phyloP scores from a whole-genome alignment of 2,888 invertebrate species.

The Scelioninae gen. 1 region DNA sequence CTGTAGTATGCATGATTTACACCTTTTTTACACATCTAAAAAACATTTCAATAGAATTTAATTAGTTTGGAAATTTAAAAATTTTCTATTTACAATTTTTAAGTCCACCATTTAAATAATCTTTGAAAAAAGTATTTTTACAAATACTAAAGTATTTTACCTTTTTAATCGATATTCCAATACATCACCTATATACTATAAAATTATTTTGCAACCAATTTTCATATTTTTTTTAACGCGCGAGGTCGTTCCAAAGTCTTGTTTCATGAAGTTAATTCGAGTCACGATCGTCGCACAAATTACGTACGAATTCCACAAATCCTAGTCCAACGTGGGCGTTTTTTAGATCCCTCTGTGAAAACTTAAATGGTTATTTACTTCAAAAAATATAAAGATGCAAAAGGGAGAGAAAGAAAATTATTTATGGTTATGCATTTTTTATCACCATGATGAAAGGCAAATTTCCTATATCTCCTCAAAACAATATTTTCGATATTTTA shows the following conservation, averaged over 20 bases:
- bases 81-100: too few relatives aligned
- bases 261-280: slow-evolving; percentile 32
- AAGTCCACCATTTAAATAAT: not conserved
- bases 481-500: too few relatives aligned
- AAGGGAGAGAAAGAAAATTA: not conserved
- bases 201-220: slow-evolving; percentile 21
- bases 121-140: not conserved
- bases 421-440: not conserved
- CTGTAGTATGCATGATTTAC: slow-evolving; percentile 25
- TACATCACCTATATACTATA: not conserved
- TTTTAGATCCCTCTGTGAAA: slow-evolving; percentile 24
- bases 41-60: not conserved
- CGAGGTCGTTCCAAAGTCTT: slow-evolving; percentile 18
- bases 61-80: not conserved
- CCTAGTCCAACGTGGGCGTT: slow-evolving; percentile 4
- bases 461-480: too few relatives aligned
- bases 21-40: not conserved
- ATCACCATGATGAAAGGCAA: too few relatives aligned
- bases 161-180: too few relatives aligned
- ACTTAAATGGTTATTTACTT: slow-evolving; percentile 35
- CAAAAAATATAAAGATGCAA: not conserved
- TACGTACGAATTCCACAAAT: slow-evolving; percentile 42
- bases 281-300: slow-evolving; percentile 57
- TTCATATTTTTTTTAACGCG: slow-evolving; percentile 15
- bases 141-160: too few relatives aligned